Conservation (phyloP, 2,113 vertebrate species). For the Saimiri boliviensis region DNA sequence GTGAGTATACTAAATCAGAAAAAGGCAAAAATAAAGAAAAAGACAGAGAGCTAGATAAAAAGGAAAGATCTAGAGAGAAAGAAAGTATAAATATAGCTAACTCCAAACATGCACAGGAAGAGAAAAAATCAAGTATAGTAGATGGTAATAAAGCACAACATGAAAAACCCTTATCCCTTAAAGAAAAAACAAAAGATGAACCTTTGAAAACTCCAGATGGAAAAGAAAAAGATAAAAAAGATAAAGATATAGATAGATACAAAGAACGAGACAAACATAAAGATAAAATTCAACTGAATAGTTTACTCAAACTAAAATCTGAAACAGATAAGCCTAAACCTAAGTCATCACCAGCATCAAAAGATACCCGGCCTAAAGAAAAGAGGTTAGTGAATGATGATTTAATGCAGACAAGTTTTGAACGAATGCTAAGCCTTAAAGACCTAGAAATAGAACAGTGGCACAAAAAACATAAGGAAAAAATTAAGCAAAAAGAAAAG, state of each 20-base stretch:
- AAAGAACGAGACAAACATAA: constrained; percentile 93
- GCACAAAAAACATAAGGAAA: constrained; percentile 98
- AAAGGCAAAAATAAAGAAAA: constrained; percentile 90
- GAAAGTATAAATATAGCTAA: constrained; percentile 81
- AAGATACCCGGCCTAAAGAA: constrained; percentile 94
- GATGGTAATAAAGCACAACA: constrained; percentile 87
- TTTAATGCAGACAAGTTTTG: constrained; percentile 99
- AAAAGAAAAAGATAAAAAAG: constrained; percentile 93
- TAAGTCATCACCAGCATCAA: constrained; percentile 86
- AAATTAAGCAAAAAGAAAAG: constrained; percentile 98
- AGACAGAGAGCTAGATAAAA: constrained; percentile 91
- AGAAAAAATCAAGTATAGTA: constrained; percentile 86
- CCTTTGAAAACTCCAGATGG: constrained; percentile 89
- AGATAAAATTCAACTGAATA: constrained; percentile 90
- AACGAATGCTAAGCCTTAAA: constrained; percentile 98
- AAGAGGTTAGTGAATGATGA: constrained; percentile 98
- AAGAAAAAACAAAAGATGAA: constrained; percentile 94
- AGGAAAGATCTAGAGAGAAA: constrained; percentile 90
- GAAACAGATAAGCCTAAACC: constrained; percentile 91
- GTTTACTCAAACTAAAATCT: constrained; percentile 85
- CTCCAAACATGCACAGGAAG: constrained; percentile 89
- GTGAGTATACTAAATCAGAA: constrained; percentile 90
- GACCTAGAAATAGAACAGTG: constrained; percentile 99
- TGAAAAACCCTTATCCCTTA: constrained; percentile 86
- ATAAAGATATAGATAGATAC: constrained; percentile 93